Base-by-base conservation (phyloP, 2,888 invertebrate species). In the Slavum lentiscoides region DNA sequence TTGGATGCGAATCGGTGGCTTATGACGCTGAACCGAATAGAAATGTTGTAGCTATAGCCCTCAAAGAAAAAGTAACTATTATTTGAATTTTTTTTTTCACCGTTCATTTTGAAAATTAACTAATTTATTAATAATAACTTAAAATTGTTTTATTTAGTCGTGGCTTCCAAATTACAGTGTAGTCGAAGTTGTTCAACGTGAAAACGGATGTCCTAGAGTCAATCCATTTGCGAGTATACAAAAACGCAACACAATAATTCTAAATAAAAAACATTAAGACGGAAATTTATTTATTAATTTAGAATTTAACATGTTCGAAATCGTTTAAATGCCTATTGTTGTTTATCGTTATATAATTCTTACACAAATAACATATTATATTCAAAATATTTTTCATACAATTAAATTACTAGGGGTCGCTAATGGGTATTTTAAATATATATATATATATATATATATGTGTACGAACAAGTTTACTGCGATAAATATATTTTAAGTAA, bases 11-110 rank as follows among this genome's bases (percentile, higher is more conserved):
- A 85, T 94, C 96, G 83, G 93, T 94, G 82, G 96, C 97, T 37
- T 97, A 97, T 86, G 98, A 98, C 88, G 92, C 92, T 30, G 97
- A 97, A 86, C 98, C 98, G 0, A 96, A 97, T 86, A 90, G 97
- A 83, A 98, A 97, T 88, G 94, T 98, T 21, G 94, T 96, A n/a
- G 95, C 94, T 39, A 96, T 95, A 21, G 96, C 96, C 73, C 90
- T 90, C 82, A 92, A 89, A 86, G 93, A 93, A 84, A 92, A 91
- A 89, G 93, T 93, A 85, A 85, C 43, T 15, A 9, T 49, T 53
- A 49, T 23, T 82, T 17, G n/a, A 2, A 58, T 11, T 13, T 17
- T 19, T 58, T 37, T 43, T 64, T 55, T 53, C 37, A 4, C 13
- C 13, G 13, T 58, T 69, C 17, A 55, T 19, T 37, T n/a, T n/a